A percentile compares a stretch with the other conserved stretches of the same genome.
Conservation (phyloP, 2,797 vertebrate species). For the Apodemus agrarius region DNA sequence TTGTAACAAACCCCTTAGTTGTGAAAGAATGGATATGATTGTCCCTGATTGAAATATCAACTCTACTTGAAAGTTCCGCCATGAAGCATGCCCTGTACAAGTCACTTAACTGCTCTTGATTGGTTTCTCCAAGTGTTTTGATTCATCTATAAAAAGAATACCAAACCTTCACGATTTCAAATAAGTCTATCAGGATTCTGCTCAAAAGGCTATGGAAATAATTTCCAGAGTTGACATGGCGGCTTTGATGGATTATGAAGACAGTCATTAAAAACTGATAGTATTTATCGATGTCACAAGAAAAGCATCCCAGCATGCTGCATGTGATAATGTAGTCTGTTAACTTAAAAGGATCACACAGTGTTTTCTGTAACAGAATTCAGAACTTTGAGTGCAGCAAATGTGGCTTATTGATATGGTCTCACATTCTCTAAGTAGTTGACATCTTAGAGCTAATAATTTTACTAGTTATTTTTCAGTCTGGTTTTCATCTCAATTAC, state of each 20-base stretch:
- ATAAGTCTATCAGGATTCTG: constrained; percentile 80
- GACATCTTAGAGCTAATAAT: constrained; percentile 56
- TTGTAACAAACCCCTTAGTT: constrained; percentile 1
- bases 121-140: background rate
- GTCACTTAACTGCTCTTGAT: background rate
- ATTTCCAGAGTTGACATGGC: constrained; percentile 70
- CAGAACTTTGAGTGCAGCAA: constrained; percentile 75
- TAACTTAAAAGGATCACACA: constrained; percentile 76
- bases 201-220: constrained; percentile 81
- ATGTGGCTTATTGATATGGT: constrained; percentile 80
- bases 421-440: constrained; percentile 76
- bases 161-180: constrained; percentile 84
- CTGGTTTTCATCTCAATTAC: constrained; percentile 64
- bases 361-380: constrained; percentile 57
- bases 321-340: constrained; percentile 79
- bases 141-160: constrained; percentile 82
- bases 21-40: constrained; percentile 13
- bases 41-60: constrained; percentile 18
- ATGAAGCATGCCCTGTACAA: background rate
- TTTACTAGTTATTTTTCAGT: constrained; percentile 64
- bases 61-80: background rate
- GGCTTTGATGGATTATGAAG: constrained; percentile 79
- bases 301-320: constrained; percentile 68
- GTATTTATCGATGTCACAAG: constrained; percentile 77
- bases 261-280: constrained; percentile 69